Base-by-base conservation (phyloP, 2,113 vertebrate genomes). In the Pipra filicauda region DNA sequence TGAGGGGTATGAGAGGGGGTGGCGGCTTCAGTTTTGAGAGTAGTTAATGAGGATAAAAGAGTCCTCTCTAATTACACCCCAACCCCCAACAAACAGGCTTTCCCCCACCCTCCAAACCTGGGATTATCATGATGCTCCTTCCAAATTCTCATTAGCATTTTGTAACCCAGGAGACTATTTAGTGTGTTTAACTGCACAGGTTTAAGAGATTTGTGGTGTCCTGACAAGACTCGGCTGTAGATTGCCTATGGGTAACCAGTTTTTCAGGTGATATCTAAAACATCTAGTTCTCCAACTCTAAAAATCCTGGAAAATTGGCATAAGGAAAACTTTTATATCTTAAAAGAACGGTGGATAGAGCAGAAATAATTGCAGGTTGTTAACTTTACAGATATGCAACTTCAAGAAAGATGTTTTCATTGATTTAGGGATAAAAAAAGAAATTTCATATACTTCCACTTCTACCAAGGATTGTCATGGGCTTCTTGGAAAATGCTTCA, bases 161-260 rank as follows among this genome's bases (percentile, higher is more conserved):
- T 76, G 67, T 90, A 90, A 51, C 69, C 49, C 85, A 89, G 69
- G 35, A 87, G 73, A 73, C 55, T 49, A 5, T 70, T 91, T 41
- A 39, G 24, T n/a, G 24, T 88, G 59, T 92, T 92, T 86, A 91
- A 89, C 57, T 71, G 18, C 48, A 75, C 30, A 35, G 48, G 35
- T 91, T 84, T 87, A 77, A 93, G 76, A 69, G 80, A 75, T 81
- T 81, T 89, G 65, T 74, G 43, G 48, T 44, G 57, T 89, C 93
- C 80, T 89, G 70, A 69, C 15, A 57, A 57, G 65, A 65, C 80
- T 75, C 18, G 17, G 48, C 67, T 78, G 61, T 41, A 59, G 59
- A 69, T 92, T 75, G 70, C 65, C 62, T 65, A 8, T 9, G 61
- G 52, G 39, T 57, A 93, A 75, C 57, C 22, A 55, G 2, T 52